Base-by-base conservation (phyloP, 2,113 vertebrate species). In the Oreocharis arfaki region DNA sequence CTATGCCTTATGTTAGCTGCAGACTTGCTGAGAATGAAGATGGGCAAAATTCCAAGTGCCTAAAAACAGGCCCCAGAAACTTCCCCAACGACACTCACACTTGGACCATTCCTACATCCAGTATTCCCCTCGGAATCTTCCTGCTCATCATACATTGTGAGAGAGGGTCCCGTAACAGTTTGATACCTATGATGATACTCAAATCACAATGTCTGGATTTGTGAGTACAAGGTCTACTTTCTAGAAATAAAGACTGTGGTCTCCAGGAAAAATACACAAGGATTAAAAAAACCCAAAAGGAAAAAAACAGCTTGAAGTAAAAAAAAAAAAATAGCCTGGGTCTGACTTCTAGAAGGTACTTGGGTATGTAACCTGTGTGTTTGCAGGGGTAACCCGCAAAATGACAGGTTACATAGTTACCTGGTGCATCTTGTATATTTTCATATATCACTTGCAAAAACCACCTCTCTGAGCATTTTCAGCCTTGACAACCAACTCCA, bases 261-360 rank as follows among this genome's bases (percentile, higher is more conserved):
- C 49, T 77, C 39, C 47, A 77, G 27, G 17, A 59, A 59, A 17
- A 65, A 57, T 26, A 35, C 6, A 53, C 6, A 33, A 75, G 53
- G 15, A 67, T 69, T 33, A 3, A 18, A 53, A 35, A n/a, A 7
- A 2, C 0, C 6, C 6, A 14, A 16, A 50, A 22, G 1, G 21
- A n/a, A 41, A 61, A 47, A 55, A 5, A 7, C 37, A 75, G 17
- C 16, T 19, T 75, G 33, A 53, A 60, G 44, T 42, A 14, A 41
- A 59, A 27, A n/a, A 60, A 20, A 73, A 73, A 49, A 35, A 41
- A 11, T 3, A 60, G 33, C 23, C 21, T 19, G 19, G 21, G 52
- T 39, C 42, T 82, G 24, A 85, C 33, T 65, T 74, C 67, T 49
- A 88, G 61, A 85, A 63, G 1, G 15, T 44, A 57, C 16, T 28